A percentile compares a stretch with the other conserved stretches of the same genome.
Evolutionary conservation across 1,140 invertebrate genomes (phyloP).

Genomic region (Drosophila sechellia): DNA sequence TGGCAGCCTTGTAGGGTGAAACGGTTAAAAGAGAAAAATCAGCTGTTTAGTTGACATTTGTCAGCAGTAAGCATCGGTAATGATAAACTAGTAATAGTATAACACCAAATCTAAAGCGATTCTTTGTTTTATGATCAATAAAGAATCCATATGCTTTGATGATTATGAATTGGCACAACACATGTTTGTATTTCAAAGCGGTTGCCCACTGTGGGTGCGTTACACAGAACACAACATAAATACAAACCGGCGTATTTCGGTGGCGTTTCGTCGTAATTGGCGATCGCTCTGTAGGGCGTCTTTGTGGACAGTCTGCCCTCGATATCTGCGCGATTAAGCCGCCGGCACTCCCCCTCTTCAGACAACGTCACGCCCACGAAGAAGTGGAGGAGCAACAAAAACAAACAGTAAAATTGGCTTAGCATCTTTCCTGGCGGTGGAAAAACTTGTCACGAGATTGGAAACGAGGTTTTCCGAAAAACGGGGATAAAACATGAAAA

Average conservation of each 20-base stretch:
- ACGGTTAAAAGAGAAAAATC: constrained; percentile 45
- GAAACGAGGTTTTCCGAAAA: constrained; percentile 24
- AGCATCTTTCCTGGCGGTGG: constrained; percentile 51
- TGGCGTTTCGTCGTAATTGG: constrained; percentile 86
- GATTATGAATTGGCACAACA: neutral
- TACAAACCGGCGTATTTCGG: constrained; percentile 86
- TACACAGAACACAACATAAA: neutral
- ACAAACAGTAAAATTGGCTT: constrained; percentile 18
- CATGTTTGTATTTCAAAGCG: neutral
- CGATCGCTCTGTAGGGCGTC: constrained; percentile 87
- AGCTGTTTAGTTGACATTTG: constrained; percentile 40
- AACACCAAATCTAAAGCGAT: neutral
- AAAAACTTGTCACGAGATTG: constrained; percentile 54
- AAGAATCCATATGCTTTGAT: too few relatives aligned
- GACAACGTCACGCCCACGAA: constrained; percentile 17
- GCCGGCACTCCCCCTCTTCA: constrained; percentile 33
- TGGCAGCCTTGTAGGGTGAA: constrained; percentile 85
- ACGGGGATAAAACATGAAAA: constrained; percentile 58
- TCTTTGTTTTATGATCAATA: too few relatives aligned
- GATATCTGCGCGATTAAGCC: constrained; percentile 49
- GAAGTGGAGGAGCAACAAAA: constrained; percentile 25
- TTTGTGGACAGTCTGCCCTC: constrained; percentile 85
- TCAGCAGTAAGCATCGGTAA: neutral
- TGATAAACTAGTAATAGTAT: neutral
- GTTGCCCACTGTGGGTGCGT: constrained; percentile 1